Conservation (phyloP, 2,797 vertebrate genomes). For the Pelochelys cantorii region DNA sequence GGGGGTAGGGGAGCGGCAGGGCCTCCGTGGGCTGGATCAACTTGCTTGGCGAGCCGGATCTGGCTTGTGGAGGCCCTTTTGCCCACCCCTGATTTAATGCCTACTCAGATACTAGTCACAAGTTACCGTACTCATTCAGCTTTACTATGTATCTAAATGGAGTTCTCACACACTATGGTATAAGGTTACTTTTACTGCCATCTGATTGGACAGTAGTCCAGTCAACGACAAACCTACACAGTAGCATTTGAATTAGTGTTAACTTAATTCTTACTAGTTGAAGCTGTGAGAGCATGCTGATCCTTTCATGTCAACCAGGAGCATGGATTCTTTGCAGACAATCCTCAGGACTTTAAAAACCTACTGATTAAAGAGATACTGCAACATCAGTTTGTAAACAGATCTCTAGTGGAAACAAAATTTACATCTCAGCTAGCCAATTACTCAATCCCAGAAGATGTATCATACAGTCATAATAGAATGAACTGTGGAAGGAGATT, state of each 20-base stretch:
- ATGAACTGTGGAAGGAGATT: conserved; percentile 64
- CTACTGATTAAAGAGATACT: conserved; percentile 65
- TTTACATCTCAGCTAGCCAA: conserved; percentile 78
- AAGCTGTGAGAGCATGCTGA: conserved; percentile 74
- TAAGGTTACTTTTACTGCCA: conserved; percentile 66
- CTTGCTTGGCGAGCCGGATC: no score
- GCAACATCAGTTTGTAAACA: conserved; percentile 77
- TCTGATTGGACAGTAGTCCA: conserved; percentile 57
- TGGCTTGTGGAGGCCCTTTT: no score
- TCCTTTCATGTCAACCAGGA: conserved; percentile 76
- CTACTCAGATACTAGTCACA: conserved; percentile 46
- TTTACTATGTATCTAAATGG: conserved; percentile 67
- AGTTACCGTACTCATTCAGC: conserved; percentile 52
- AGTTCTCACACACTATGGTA: conserved; percentile 68
- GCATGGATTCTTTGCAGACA: conserved; percentile 73
- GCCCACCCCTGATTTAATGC: no score
- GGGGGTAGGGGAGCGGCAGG: no score
- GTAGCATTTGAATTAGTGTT: conserved; percentile 73
- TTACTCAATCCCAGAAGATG: conserved; percentile 76
- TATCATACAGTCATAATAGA: conserved; percentile 69
- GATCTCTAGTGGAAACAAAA: conserved; percentile 75
- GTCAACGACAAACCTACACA: conserved; percentile 72
- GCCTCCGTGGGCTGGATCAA: no score
- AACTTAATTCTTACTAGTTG: conserved; percentile 75
- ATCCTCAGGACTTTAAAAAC: conserved; percentile 64